Conservation (phyloP, 2,797 vertebrate species). For the Ficedula albicollis region DNA sequence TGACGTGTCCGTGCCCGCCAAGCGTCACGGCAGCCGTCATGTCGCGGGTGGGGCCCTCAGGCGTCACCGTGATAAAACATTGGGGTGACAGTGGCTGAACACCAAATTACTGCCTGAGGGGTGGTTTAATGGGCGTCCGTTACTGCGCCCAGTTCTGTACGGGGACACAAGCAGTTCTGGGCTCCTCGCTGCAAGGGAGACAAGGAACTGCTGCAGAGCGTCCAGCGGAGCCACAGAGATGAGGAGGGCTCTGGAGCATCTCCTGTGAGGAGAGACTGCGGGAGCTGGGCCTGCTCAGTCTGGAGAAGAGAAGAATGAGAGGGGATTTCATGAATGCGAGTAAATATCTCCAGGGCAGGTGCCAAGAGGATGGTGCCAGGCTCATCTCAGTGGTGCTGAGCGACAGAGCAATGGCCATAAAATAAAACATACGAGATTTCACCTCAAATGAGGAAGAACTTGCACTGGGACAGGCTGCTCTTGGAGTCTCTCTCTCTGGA, state of each 20-base stretch:
- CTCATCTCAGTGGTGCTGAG: not conserved
- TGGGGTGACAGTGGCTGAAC: accelerated
- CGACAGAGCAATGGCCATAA: not conserved
- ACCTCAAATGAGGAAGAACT: not conserved
- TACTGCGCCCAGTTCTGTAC: accelerated
- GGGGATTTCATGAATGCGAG: not conserved
- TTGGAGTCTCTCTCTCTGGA: not conserved
- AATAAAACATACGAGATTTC: not conserved
- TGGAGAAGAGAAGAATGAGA: not conserved
- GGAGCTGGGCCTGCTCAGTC: too few relatives aligned
- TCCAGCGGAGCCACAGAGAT: too few relatives aligned
- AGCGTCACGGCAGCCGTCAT: not conserved
- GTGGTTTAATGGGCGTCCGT: not conserved
- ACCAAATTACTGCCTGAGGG: accelerated
- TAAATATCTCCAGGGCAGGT: not conserved
- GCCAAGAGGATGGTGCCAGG: not conserved
- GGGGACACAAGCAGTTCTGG: accelerated
- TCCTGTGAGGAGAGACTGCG: not conserved
- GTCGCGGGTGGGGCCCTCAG: not conserved
- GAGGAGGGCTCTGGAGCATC: not conserved
- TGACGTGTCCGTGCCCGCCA: not conserved
- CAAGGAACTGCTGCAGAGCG: too few relatives aligned
- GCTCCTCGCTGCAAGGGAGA: too few relatives aligned
- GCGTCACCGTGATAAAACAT: not conserved
- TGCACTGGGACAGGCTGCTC: not conserved